A percentile compares a stretch with the other conserved stretches of the same genome.
Conservation (phyloP, 1,140 invertebrate genomes). For the Odontomachus brunneus region DNA sequence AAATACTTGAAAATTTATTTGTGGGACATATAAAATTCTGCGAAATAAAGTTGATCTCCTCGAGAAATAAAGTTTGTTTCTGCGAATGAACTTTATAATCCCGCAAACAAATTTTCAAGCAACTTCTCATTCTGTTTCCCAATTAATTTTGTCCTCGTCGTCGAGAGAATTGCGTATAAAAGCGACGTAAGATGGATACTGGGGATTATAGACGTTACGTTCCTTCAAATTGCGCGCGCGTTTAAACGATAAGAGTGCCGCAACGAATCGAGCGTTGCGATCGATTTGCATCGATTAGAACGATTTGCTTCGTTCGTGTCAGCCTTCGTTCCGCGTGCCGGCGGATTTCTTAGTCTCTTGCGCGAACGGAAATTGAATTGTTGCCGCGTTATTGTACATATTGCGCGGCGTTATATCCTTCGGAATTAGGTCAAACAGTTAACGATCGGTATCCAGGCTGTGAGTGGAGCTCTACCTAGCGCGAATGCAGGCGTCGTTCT, state of each 20-base stretch:
- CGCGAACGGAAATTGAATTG: slow-evolving; percentile 49
- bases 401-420: slow-evolving; percentile 43
- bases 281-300: neutral
- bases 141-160: neutral
- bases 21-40: too few species aligned
- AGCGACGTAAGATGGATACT: neutral
- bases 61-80: too few species aligned
- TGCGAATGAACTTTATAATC: too few species aligned
- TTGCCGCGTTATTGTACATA: slow-evolving; percentile 56
- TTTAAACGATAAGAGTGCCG: neutral
- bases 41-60: too few species aligned
- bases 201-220: neutral
- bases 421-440: slow-evolving; percentile 59
- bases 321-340: neutral
- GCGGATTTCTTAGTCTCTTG: slow-evolving; percentile 41
- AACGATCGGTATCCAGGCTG: slow-evolving; percentile 56
- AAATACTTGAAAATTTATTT: too few species aligned
- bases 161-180: neutral
- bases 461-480: slow-evolving; percentile 48
- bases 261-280: slow-evolving; percentile 25
- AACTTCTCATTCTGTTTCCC: too few species aligned
- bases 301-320: neutral
- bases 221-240: neutral
- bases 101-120: too few species aligned
- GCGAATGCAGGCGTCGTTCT: slow-evolving; percentile 44